phyloP scores from a whole-genome alignment of 2,888 invertebrate genomes.

The Tholera decimalis region DNA sequence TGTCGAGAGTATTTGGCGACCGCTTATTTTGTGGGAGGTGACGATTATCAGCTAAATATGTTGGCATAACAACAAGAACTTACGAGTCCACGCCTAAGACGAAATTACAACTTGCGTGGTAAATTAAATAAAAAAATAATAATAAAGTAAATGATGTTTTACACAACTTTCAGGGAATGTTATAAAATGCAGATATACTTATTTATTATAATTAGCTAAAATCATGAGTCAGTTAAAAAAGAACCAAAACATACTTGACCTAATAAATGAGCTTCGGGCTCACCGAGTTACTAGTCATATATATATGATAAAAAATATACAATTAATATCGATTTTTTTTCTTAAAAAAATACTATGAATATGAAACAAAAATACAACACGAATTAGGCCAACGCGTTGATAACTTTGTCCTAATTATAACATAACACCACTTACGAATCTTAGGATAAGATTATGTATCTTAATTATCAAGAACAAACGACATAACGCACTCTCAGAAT shows the following conservation, averaged over 20 bases:
- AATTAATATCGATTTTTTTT: too few relatives aligned
- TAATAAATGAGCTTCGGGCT: not conserved
- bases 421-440: too few relatives aligned
- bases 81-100: not conserved
- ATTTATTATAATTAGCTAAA: too few relatives aligned
- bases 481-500: too few relatives aligned
- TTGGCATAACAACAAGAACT: not conserved
- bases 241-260: not conserved
- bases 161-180: too few relatives aligned
- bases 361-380: slow-evolving; percentile 14
- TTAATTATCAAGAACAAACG: slow-evolving; percentile 9
- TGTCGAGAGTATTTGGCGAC: slow-evolving; percentile 14
- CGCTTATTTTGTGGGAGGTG: slow-evolving; percentile 2
- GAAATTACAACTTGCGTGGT: not conserved
- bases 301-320: too few relatives aligned
- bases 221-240: not conserved
- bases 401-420: slow-evolving; percentile 43
- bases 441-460: slow-evolving; percentile 9
- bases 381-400: slow-evolving; percentile 68
- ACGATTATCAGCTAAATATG: slow-evolving; percentile 10
- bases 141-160: too few relatives aligned
- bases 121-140: not conserved
- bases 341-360: too few relatives aligned
- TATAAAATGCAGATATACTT: too few relatives aligned
- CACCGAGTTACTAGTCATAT: too few relatives aligned